Percentiles rank a stretch among this genome's conserved stretches.
These are phyloP conservation scores for Bolinopsis microptera DNA, from an alignment of 37 sponge, comb jelly and placozoan genomes.

Conservation along the genomic window DNA sequence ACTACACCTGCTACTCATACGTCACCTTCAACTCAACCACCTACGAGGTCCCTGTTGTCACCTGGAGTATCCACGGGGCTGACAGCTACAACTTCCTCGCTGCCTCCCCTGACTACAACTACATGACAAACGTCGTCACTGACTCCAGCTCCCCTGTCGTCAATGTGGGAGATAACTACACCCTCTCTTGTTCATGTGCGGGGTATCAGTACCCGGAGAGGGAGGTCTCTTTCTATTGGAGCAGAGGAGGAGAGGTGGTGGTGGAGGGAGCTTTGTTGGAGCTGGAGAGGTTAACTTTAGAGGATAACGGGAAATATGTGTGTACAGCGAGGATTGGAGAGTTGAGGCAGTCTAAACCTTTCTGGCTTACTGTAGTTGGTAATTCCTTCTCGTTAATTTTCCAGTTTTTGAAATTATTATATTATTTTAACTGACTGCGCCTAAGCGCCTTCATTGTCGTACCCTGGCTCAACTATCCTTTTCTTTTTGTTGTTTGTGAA, in stretches of 20 bases:
- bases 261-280: not conserved
- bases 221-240: not conserved
- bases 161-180: not conserved
- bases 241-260: not conserved
- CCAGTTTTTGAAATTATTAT: not conserved
- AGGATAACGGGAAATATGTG: not conserved
- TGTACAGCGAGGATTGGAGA: slow-evolving; percentile 6
- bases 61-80: not conserved
- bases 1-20: not conserved
- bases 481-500: too few species aligned
- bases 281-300: not conserved
- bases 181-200: not conserved
- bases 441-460: too few species aligned
- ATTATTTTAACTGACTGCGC: too few species aligned
- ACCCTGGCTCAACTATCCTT: too few species aligned
- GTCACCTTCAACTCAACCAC: not conserved
- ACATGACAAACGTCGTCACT: not conserved
- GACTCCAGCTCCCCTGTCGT: not conserved
- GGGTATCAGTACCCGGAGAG: not conserved
- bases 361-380: not conserved
- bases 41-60: not conserved
- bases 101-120: not conserved
- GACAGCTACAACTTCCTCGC: not conserved
- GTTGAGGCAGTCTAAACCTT: not conserved
- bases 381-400: not conserved